phyloP scores from a whole-genome alignment of 53 echinoderm and acorn worm genomes.

The Antedon mediterranea region DNA sequence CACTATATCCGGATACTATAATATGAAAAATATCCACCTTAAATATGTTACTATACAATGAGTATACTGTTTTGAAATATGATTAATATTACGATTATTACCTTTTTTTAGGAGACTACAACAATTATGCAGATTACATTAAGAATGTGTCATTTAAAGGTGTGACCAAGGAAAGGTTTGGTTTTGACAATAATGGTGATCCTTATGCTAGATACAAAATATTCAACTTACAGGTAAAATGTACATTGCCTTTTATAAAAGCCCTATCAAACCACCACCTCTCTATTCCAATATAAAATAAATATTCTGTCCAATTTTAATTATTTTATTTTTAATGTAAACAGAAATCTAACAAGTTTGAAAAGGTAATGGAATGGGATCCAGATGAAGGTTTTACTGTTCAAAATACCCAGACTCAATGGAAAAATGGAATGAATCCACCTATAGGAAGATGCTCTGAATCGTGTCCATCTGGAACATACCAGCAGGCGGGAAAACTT shows the following conservation, averaged over 20 bases:
- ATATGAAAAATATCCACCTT: no score
- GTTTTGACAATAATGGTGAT: constrained; percentile 71
- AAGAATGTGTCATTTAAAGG: constrained; percentile 64
- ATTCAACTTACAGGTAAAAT: constrained; percentile 63
- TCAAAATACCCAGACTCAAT: constrained; percentile 24
- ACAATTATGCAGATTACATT: constrained; percentile 39
- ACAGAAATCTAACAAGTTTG: constrained; percentile 24
- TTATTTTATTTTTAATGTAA: background rate
- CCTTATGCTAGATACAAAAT: constrained; percentile 65
- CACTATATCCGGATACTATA: no score
- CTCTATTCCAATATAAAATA: no score
- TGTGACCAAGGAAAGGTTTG: constrained; percentile 50
- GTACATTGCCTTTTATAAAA: no score
- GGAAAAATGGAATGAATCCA: constrained; percentile 5
- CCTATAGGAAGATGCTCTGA: constrained; percentile 63
- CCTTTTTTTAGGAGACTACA: background rate
- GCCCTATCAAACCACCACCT: no score
- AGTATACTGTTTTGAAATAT: no score
- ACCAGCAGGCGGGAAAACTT: constrained; percentile 8
- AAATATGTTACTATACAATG: no score
- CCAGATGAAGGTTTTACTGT: constrained; percentile 27
- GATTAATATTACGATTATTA: no score
- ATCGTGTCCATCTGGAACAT: constrained; percentile 54
- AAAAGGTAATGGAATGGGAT: constrained; percentile 58
- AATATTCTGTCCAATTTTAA: no score